phyloP scores from a whole-genome alignment of 2,888 invertebrate genomes.

The Ophion ventricosus region DNA sequence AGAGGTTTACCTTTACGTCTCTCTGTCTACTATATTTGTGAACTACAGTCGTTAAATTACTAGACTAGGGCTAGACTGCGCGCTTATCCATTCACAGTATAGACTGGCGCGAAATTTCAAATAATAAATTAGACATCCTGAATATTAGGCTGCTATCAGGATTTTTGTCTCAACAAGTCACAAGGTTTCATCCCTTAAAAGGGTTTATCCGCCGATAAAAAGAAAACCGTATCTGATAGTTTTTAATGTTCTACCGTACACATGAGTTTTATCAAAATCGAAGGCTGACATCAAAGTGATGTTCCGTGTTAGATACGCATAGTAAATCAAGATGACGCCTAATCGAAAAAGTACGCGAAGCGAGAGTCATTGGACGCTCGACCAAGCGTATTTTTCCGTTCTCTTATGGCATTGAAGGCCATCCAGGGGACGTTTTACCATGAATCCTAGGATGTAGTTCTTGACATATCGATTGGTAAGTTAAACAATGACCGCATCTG shows the following conservation, averaged over 20 bases:
- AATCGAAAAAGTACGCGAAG: background rate
- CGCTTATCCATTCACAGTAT: too few relatives aligned
- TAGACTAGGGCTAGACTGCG: background rate
- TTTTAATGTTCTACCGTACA: too few relatives aligned
- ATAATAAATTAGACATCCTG: too few relatives aligned
- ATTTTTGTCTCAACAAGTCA: too few relatives aligned
- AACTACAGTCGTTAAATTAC: too few relatives aligned
- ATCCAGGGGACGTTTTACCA: conserved; percentile 20
- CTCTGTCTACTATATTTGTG: background rate
- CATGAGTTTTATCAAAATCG: background rate
- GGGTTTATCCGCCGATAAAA: too few relatives aligned
- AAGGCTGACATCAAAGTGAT: background rate
- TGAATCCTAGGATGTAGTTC: conserved; percentile 57
- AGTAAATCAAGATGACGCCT: background rate
- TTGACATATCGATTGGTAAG: conserved; percentile 68
- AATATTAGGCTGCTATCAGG: too few relatives aligned
- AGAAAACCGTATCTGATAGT: too few relatives aligned
- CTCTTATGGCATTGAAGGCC: conserved; percentile 20
- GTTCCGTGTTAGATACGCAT: background rate
- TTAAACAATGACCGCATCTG: conserved; percentile 69
- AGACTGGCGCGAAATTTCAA: too few relatives aligned
- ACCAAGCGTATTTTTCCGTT: conserved; percentile 23
- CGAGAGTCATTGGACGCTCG: background rate
- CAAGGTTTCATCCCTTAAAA: too few relatives aligned
- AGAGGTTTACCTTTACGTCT: background rate